These are phyloP conservation scores for Allygus modestus DNA, from an alignment of 2,888 invertebrate species.

Conservation along the genomic window DNA sequence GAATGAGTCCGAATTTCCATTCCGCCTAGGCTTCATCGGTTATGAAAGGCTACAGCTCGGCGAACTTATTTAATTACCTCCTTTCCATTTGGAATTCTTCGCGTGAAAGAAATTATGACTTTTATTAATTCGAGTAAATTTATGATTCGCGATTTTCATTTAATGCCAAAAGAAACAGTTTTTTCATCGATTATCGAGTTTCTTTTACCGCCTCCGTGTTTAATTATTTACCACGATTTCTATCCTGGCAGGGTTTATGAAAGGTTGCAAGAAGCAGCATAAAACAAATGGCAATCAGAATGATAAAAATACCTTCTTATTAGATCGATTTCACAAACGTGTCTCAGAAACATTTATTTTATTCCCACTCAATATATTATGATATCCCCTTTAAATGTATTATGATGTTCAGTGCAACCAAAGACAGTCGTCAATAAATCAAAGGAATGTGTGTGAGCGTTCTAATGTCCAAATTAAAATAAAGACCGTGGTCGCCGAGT, in stretches of 20 bases:
- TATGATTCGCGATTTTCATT: background rate
- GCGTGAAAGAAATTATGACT: constrained; percentile 28
- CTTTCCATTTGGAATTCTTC: constrained; percentile 14
- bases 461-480: constrained; percentile 1
- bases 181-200: too few species aligned
- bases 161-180: too few species aligned
- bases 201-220: too few species aligned
- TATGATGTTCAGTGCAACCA: background rate
- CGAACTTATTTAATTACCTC: constrained; percentile 52
- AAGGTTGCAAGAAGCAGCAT: too few species aligned
- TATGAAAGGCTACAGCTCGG: constrained; percentile 44
- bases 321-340: too few species aligned
- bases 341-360: too few species aligned
- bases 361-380: too few species aligned
- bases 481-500: background rate
- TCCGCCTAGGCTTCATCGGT: constrained; percentile 4
- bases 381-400: background rate
- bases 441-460: constrained; percentile 1
- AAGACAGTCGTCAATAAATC: background rate
- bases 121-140: constrained; percentile 7
- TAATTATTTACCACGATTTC: too few species aligned
- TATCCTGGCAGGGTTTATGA: too few species aligned
- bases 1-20: constrained; percentile 32
- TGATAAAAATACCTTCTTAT: too few species aligned
- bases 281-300: too few species aligned